Base-by-base conservation (phyloP, 2,797 vertebrate genomes). In the Hephaestus fuliginosus region DNA sequence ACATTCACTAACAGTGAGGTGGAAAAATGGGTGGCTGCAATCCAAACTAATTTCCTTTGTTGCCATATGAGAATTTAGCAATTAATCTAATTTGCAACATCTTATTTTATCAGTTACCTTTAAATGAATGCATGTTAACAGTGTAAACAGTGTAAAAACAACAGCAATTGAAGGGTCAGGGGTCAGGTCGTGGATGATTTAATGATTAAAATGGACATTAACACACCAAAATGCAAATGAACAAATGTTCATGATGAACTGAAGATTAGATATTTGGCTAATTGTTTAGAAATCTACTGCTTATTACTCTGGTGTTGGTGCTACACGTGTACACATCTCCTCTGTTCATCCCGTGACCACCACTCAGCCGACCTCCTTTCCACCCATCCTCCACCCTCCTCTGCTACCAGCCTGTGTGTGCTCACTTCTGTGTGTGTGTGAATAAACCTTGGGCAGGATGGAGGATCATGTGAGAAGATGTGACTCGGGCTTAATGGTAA, bases 391-490 rank as follows among this genome's bases (percentile, higher is more conserved):
- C 18, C 20, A 1, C 66, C 6, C 68, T 30, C 55, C 55, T 48
- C 62, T 0, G 1, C 80, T 61, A 39, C 68, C 57, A 30, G 22
- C 46, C 65, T 39, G 66, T 63, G 66, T 70, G 70, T 20, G 76
- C 79, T 64, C 72, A 55, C 48, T 53, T 63, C 67, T 48, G 72
- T 68, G 83, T 82, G 36, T 33, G 85, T 82, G 81, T 74, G 87
- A 84, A 81, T 67, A 89, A 88, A 92, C 87, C 85, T 77, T 76
- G 81, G 86, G 89, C 84, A 86, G 76, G 64, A 81, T 68, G 53
- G 87, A 71, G 74, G 80, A 88, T 94, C 95, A 95, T 94, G 95
- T 95, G 94, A 95, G 93, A 89, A 91, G 93, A 94, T 95, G 94
- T 94, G 94, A 95, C 91, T 88, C 20, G n/a, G 86, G 89, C 86